Conservation (phyloP, 2,888 invertebrate species). For the Acanthococcus lagerstroemiae region DNA sequence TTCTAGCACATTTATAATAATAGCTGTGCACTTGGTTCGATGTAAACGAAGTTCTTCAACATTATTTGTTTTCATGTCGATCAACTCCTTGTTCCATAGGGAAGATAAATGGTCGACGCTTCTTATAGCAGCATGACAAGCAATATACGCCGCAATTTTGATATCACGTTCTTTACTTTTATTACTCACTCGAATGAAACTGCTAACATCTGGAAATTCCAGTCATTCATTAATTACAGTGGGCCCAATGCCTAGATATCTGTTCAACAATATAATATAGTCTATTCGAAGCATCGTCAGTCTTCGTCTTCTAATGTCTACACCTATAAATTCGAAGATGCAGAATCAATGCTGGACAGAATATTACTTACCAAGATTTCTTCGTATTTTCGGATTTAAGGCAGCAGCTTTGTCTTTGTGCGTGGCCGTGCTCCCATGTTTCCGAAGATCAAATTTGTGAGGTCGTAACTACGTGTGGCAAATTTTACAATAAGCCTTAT, state of each 20-base stretch:
- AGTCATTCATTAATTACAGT: too few species aligned
- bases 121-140: conserved; percentile 1
- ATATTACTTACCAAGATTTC: neutral
- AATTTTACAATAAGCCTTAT: conserved; percentile 8
- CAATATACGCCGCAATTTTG: conserved; percentile 1
- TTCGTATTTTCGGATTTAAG: conserved; percentile 4
- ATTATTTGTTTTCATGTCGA: conserved; percentile 13
- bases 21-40: conserved; percentile 34
- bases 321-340: neutral
- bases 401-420: neutral
- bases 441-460: conserved; percentile 4
- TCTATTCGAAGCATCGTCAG: too few species aligned
- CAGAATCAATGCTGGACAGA: neutral
- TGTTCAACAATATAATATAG: too few species aligned
- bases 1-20: conserved; percentile 35
- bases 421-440: neutral
- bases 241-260: too few species aligned
- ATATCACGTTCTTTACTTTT: conserved; percentile 3
- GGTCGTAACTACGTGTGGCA: conserved; percentile 1
- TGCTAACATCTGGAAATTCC: too few species aligned
- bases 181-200: neutral
- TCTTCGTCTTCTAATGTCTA: too few species aligned
- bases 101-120: conserved; percentile 1
- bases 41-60: conserved; percentile 31
- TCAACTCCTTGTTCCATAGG: conserved; percentile 24